A percentile compares a stretch with the other conserved stretches of the same genome.
Conservation (phyloP, 2,888 invertebrate species). For the Coecobrya sp. region DNA sequence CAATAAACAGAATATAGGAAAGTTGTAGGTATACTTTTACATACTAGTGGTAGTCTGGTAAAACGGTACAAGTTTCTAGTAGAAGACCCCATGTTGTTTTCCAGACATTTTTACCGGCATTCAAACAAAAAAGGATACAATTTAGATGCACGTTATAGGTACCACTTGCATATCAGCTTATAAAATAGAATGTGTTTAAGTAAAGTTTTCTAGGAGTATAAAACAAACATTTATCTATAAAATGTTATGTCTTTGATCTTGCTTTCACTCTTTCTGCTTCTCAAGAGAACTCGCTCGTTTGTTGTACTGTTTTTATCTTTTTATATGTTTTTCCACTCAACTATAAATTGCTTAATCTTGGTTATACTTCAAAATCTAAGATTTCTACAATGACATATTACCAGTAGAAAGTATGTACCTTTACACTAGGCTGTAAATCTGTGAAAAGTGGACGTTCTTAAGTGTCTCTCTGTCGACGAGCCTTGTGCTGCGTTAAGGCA, state of each 20-base stretch:
- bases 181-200: conserved; percentile 19
- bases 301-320: conserved; percentile 42
- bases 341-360: conserved; percentile 80
- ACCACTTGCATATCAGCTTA: background rate
- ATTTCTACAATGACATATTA: conserved; percentile 79
- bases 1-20: background rate
- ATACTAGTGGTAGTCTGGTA: background rate
- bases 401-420: conserved; percentile 64
- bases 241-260: conserved; percentile 53
- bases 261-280: conserved; percentile 2
- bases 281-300: conserved; percentile 32
- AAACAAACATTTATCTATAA: conserved; percentile 65
- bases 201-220: conserved; percentile 23
- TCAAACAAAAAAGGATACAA: conserved; percentile 67
- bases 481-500: conserved; percentile 13
- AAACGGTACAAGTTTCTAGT: background rate
- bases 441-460: conserved; percentile 75
- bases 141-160: conserved; percentile 46
- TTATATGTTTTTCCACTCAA: conserved; percentile 45
- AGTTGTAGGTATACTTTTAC: background rate
- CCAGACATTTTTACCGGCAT: conserved; percentile 61
- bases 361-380: conserved; percentile 77
- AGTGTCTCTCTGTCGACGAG: conserved; percentile 58
- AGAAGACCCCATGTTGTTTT: conserved; percentile 67
- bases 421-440: conserved; percentile 79